Percentiles rank a stretch among this genome's conserved stretches.
Conservation (phyloP, 2,888 invertebrate genomes). For the Polyploca ridens region DNA sequence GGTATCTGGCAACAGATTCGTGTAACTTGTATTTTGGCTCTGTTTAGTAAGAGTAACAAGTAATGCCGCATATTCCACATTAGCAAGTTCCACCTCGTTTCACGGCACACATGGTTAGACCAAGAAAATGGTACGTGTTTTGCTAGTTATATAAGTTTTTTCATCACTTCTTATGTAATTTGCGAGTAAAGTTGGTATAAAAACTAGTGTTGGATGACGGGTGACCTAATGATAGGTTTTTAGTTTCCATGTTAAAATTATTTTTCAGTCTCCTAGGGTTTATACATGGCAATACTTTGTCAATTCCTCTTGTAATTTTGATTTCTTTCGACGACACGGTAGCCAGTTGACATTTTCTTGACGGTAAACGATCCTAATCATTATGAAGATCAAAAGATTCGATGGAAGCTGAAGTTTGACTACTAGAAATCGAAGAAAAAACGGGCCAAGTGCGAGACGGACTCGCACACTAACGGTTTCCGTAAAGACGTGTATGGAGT, state of each 20-base stretch:
- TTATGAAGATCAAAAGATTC: too few species aligned
- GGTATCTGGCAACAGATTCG: not conserved
- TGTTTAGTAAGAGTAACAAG: slow-evolving; percentile 19
- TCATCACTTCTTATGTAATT: slow-evolving; percentile 6
- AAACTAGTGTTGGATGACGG: not conserved
- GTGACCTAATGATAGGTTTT: not conserved
- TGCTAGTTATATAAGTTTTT: slow-evolving; percentile 6
- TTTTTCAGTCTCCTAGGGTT: too few species aligned
- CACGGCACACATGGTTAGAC: slow-evolving; percentile 29
- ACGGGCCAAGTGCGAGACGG: too few species aligned
- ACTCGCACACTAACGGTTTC: too few species aligned
- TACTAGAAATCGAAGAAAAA: too few species aligned
- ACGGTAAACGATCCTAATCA: too few species aligned
- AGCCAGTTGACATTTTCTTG: too few species aligned
- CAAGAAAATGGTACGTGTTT: slow-evolving; percentile 25
- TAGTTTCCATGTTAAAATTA: not conserved
- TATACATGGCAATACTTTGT: too few species aligned
- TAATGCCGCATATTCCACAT: slow-evolving; percentile 17
- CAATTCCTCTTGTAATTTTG: too few species aligned
- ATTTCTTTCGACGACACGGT: too few species aligned
- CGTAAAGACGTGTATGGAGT: too few species aligned
- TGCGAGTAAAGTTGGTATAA: not conserved
- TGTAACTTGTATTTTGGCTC: slow-evolving; percentile 7
- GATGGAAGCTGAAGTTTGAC: too few species aligned
- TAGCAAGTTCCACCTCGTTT: slow-evolving; percentile 35